Evolutionary conservation across 2,888 invertebrate species (phyloP).

Genomic region (Acanthococcus lagerstroemiae): DNA sequence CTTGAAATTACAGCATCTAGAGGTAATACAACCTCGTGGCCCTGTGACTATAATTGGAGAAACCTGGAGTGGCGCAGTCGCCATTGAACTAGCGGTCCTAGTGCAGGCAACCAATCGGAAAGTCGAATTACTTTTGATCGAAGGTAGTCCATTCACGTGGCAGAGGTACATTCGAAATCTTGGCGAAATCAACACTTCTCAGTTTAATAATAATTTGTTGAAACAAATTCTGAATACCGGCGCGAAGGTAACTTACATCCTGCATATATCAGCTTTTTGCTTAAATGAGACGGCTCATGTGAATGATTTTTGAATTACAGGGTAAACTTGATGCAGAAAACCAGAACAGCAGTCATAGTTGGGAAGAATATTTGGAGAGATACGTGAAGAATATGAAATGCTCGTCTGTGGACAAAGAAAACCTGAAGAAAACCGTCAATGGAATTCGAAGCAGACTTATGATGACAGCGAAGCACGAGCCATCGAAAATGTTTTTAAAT

Average conservation of each 20-base stretch:
- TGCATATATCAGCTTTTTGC: not conserved
- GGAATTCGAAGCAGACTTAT: conserved; percentile 14
- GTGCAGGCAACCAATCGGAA: conserved; percentile 8
- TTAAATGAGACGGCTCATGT: not conserved
- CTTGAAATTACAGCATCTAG: not conserved
- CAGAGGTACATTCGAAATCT: not conserved
- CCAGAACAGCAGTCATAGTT: not conserved
- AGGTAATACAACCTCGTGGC: conserved; percentile 16
- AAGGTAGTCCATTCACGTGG: conserved; percentile 21
- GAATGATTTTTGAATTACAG: not conserved
- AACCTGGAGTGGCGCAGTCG: conserved; percentile 13
- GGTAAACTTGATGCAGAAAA: not conserved
- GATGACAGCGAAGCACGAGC: not conserved
- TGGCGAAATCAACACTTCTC: conserved; percentile 7
- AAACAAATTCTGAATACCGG: conserved; percentile 7
- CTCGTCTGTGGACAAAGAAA: not conserved
- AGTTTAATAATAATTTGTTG: conserved; percentile 23
- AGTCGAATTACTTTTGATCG: conserved; percentile 13
- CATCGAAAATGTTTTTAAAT: not conserved
- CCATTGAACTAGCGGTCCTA: conserved; percentile 27
- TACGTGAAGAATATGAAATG: not conserved
- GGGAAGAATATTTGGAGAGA: not conserved
- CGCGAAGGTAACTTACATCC: not conserved
- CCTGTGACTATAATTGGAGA: conserved; percentile 16
- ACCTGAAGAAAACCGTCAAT: not conserved